Base-by-base conservation (phyloP, 2,113 vertebrate genomes). In the Spizaetus ornatus region DNA sequence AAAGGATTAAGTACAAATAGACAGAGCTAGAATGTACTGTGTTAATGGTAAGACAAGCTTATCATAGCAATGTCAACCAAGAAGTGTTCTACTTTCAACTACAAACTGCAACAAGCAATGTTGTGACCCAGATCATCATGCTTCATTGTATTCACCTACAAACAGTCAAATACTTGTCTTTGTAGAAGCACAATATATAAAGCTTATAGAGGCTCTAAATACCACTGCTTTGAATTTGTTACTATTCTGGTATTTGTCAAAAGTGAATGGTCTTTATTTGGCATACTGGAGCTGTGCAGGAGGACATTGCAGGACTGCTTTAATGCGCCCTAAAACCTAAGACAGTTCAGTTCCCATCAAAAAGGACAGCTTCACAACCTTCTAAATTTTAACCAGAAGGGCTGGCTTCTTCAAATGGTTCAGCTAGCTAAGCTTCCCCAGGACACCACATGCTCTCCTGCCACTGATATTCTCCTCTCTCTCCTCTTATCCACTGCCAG, bases 1-100 rank as follows among this genome's bases (percentile, higher is more conserved):
- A 70, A 91, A 83, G 48, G 71, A 90, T 40, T 88, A 88, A 69
- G 14, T 45, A 56, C 5, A 34, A 81, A 53, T 1, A 88, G 36
- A 86, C 32, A 89, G 59, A 85, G 31, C 23, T 70, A 66, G 53
- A 53, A 56, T n/a, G 43, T 56, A 40, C 11, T 74, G 11, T 66
- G 16, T 40, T 71, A 79, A 8, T 11, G 11, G 40, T 79, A 59
- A 78, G 29, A 86, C 12, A 63, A 94, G n/a, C 4, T 50, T 76
- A 48, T 56, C 27, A 26, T 3, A 29, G 53, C 27, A 69, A 52
- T 2, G 0, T 38, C 65, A 78, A 47, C 0, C 0, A 3, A 79
- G 23, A 79, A 48, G 13, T 42, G 70, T 32, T 66, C 27, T n/a
- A 65, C 43, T 73, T 82, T 70, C 34, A 77, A 69, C 89, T 16